phyloP scores from a whole-genome alignment of 2,888 invertebrate genomes.

The Tenthredo distinguenda region DNA sequence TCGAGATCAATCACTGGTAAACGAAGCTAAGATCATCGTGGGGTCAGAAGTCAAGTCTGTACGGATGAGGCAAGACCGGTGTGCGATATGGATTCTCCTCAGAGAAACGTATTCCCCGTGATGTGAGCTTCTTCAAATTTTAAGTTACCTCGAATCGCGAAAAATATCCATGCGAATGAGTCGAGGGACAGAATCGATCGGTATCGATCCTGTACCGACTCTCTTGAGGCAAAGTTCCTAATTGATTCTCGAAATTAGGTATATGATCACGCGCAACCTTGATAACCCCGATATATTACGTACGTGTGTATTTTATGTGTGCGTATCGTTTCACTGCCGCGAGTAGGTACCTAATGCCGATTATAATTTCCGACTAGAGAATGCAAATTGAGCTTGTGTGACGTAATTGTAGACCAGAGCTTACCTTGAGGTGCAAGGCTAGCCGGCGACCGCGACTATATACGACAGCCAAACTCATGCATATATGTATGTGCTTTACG shows the following conservation, averaged over 20 bases:
- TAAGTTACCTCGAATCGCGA: not conserved
- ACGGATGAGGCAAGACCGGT: not conserved
- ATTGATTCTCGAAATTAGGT: not conserved
- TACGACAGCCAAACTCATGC: constrained; percentile 16
- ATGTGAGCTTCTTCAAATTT: not conserved
- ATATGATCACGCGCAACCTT: not conserved
- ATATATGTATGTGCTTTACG: not conserved
- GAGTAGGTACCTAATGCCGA: not conserved
- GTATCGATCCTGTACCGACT: not conserved
- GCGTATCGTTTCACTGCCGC: not conserved
- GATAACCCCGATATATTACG: not conserved
- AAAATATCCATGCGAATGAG: too few species aligned
- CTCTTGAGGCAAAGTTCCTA: not conserved
- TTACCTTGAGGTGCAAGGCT: constrained; percentile 44
- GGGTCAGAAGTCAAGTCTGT: not conserved
- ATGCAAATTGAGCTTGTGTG: constrained; percentile 43
- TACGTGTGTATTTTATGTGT: not conserved
- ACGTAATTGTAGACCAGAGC: constrained; percentile 42
- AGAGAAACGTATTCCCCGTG: not conserved
- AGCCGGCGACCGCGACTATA: constrained; percentile 28
- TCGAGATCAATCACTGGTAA: constrained; percentile 36
- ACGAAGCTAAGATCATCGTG: constrained; percentile 27
- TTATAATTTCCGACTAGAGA: constrained; percentile 33
- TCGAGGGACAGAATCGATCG: not conserved
- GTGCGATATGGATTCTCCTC: not conserved